A percentile compares a stretch with the other conserved stretches of the same genome.
Conservation (phyloP, 2,888 invertebrate genomes). For the Erebia aethiops region DNA sequence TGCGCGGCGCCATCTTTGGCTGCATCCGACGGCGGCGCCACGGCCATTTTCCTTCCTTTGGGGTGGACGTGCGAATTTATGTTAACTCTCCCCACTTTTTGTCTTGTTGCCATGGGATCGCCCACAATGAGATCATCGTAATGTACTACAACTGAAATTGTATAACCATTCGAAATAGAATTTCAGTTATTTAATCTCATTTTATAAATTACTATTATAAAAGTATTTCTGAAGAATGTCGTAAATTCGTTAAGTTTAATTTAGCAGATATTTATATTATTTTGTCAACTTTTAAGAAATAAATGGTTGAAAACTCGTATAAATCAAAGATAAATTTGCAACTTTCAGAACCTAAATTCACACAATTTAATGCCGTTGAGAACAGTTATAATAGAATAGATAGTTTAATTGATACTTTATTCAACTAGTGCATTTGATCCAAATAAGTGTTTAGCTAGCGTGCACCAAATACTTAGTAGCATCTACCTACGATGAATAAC, state of each 20-base stretch:
- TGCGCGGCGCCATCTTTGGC: constrained; percentile 72
- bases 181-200: background rate
- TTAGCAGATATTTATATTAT: background rate
- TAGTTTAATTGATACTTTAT: too few relatives aligned
- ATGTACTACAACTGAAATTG: background rate
- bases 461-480: too few relatives aligned
- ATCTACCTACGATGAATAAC: too few relatives aligned
- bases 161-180: background rate
- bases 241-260: too few relatives aligned
- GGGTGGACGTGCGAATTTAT: constrained; percentile 53
- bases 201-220: background rate
- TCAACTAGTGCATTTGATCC: too few relatives aligned
- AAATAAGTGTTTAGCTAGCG: too few relatives aligned
- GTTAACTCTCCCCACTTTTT: constrained; percentile 37
- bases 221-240: too few relatives aligned
- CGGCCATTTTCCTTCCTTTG: constrained; percentile 67
- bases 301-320: too few relatives aligned
- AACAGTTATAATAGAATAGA: too few relatives aligned
- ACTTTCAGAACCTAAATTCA: too few relatives aligned
- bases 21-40: constrained; percentile 60
- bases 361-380: too few relatives aligned
- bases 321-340: too few relatives aligned
- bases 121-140: background rate
- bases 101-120: constrained; percentile 1
- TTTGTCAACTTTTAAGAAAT: background rate